phyloP scores from a whole-genome alignment of 2,888 invertebrate species.

The Heliconius erato region DNA sequence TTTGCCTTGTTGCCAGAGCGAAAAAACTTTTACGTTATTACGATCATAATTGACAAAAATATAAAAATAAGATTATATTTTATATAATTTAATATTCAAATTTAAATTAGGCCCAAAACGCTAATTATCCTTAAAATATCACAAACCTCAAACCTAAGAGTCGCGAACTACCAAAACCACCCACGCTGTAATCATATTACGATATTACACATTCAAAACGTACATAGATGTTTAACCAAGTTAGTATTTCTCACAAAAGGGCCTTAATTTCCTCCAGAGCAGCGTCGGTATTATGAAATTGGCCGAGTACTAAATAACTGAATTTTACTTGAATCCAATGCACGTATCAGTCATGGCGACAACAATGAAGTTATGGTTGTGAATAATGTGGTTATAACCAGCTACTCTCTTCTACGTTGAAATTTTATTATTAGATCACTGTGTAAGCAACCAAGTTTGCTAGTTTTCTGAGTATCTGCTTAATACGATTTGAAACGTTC shows the following conservation, averaged over 20 bases:
- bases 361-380: conserved; percentile 59
- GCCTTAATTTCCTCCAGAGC: conserved; percentile 32
- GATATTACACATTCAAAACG: conserved; percentile 24
- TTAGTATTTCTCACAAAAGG: conserved; percentile 22
- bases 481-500: conserved; percentile 23
- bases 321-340: conserved; percentile 54
- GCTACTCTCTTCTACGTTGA: conserved; percentile 50
- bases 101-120: neutral
- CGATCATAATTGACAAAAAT: neutral
- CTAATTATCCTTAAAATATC: neutral
- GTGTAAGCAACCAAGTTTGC: conserved; percentile 30
- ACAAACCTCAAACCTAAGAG: neutral
- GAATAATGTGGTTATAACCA: conserved; percentile 56
- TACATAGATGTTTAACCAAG: neutral
- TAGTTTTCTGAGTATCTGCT: conserved; percentile 26
- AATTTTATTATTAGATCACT: conserved; percentile 44
- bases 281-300: conserved; percentile 43
- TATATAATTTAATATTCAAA: neutral
- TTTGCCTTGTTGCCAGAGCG: too few species aligned
- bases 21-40: too few species aligned
- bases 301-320: conserved; percentile 51
- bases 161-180: conserved; percentile 5
- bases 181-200: neutral
- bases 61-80: neutral
- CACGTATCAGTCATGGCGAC: conserved; percentile 57